Conservation (phyloP, 2,888 invertebrate species). For the Campoplex capitator region DNA sequence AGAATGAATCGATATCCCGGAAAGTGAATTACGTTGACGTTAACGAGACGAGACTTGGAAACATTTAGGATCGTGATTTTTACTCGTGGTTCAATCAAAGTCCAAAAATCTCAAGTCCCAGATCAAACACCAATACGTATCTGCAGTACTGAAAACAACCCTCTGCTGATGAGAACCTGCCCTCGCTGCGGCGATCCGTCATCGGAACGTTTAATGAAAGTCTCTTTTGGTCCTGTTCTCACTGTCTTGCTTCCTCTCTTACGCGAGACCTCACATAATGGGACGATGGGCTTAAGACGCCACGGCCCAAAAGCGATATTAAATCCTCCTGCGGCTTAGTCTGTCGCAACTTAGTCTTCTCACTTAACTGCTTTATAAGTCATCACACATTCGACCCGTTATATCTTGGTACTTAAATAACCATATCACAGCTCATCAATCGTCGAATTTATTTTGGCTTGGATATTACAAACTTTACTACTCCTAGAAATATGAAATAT, state of each 20-base stretch:
- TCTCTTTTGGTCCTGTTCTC: conserved; percentile 69
- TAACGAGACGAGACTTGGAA: conserved; percentile 32
- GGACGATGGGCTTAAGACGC: conserved; percentile 68
- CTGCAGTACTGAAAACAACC: conserved; percentile 39
- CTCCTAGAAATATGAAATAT: neutral
- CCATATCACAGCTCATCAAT: conserved; percentile 32
- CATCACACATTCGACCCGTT: conserved; percentile 36
- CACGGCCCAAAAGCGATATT: conserved; percentile 74
- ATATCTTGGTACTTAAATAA: neutral
- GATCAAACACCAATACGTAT: conserved; percentile 21
- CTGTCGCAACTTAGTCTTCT: conserved; percentile 72
- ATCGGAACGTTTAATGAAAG: conserved; percentile 82
- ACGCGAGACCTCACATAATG: conserved; percentile 46
- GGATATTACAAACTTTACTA: conserved; percentile 16
- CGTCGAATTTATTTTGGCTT: conserved; percentile 5
- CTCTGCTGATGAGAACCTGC: conserved; percentile 64
- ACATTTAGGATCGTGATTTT: conserved; percentile 43
- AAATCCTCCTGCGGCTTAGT: conserved; percentile 77
- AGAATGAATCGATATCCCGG: neutral
- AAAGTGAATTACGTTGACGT: conserved; percentile 11
- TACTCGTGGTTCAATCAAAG: conserved; percentile 57
- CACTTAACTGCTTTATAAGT: conserved; percentile 68
- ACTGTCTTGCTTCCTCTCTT: conserved; percentile 28
- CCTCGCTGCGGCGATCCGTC: conserved; percentile 78
- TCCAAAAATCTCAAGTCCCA: conserved; percentile 52